phyloP scores from a whole-genome alignment of 2,797 vertebrate genomes.

The Meda fulgida region DNA sequence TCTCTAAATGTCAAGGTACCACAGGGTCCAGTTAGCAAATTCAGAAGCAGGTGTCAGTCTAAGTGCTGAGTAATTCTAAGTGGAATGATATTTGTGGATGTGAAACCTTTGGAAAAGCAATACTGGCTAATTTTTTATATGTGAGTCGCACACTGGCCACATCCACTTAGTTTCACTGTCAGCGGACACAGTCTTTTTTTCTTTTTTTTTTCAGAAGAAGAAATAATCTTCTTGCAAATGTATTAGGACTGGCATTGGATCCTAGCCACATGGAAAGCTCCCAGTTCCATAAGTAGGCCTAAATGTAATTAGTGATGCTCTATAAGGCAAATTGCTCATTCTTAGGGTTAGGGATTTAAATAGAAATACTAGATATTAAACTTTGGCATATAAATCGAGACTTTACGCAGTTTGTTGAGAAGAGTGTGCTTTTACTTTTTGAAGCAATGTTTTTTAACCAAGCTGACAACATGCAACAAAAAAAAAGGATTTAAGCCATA shows the following conservation, averaged over 20 bases:
- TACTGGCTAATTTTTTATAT: background rate
- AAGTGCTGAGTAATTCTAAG: conserved; percentile 2
- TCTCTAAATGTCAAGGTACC: background rate
- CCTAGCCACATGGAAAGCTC: conserved; percentile 13
- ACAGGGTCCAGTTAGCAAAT: conserved; percentile 1
- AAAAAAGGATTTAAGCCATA: background rate
- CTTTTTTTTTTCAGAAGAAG: background rate
- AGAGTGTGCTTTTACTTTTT: background rate
- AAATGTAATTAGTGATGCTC: conserved; percentile 23
- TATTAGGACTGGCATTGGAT: background rate
- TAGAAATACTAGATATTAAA: background rate
- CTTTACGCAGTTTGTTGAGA: background rate
- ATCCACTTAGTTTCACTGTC: background rate
- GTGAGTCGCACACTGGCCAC: background rate
- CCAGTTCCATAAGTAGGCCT: conserved; percentile 1
- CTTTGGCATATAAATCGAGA: background rate
- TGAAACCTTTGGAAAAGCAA: background rate
- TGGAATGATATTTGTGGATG: background rate
- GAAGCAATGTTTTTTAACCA: too few relatives aligned
- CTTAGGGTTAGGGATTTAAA: background rate
- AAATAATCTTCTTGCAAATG: conserved; percentile 17
- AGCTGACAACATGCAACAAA: background rate
- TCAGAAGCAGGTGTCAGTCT: background rate
- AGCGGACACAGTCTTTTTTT: background rate
- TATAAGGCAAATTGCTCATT: background rate